A percentile compares a stretch with the other conserved stretches of the same genome.
phyloP scores from a whole-genome alignment of 2,888 invertebrate genomes.

The Sclerodermus sp. region DNA sequence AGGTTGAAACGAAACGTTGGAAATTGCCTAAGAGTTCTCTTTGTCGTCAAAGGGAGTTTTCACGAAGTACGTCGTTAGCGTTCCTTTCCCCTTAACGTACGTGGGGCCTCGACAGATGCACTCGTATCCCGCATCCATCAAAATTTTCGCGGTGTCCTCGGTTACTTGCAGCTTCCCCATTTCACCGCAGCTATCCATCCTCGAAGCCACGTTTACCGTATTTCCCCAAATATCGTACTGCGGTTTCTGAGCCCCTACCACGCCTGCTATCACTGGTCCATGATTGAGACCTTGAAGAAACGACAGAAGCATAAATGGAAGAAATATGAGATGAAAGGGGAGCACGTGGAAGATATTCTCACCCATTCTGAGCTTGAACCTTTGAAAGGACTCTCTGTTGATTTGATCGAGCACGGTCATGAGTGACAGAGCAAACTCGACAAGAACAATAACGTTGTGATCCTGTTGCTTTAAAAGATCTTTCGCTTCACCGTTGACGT shows the following conservation, averaged over 20 bases:
- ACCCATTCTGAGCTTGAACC: conserved; percentile 94
- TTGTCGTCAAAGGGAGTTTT: conserved; percentile 77
- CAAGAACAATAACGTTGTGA: conserved; percentile 83
- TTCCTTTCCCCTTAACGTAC: conserved; percentile 93
- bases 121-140: conserved; percentile 82
- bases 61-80: conserved; percentile 87
- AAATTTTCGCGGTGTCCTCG: conserved; percentile 78
- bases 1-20: too few species aligned
- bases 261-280: conserved; percentile 93
- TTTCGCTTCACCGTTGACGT: conserved; percentile 59
- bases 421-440: conserved; percentile 92
- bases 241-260: conserved; percentile 95
- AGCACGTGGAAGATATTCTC: conserved; percentile 51
- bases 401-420: conserved; percentile 93
- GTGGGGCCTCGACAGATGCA: conserved; percentile 91
- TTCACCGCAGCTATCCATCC: conserved; percentile 95
- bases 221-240: conserved; percentile 99
- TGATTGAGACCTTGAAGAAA: conserved; percentile 73
- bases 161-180: conserved; percentile 87
- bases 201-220: conserved; percentile 94
- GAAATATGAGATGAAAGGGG: too few species aligned
- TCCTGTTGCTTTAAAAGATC: conserved; percentile 73
- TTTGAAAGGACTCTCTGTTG: conserved; percentile 94
- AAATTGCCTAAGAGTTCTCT: conserved; percentile 32
- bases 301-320: too few species aligned